Base-by-base conservation (phyloP, 2,113 vertebrate species). In the Gadus macrocephalus region DNA sequence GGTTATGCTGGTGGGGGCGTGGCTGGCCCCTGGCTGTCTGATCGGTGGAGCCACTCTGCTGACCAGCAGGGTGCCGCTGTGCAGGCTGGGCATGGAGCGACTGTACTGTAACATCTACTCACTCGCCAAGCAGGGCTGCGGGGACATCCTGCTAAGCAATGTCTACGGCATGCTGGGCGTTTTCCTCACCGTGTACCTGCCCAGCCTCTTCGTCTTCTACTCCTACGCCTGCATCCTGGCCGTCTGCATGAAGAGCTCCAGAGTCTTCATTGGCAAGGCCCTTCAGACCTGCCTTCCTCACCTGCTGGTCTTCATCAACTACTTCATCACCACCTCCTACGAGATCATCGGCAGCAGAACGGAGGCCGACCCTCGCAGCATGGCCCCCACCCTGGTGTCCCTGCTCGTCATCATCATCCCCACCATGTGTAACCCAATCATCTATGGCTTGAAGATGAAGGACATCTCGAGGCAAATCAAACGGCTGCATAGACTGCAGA, bases 91-190 rank as follows among this genome's bases (percentile, higher is more conserved):
- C 16, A 9, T 71, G 27, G 15, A 22, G 27, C 66, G 74, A 14
- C 2, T 75, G 12, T 71, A 67, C 74, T 76, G 74, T 3, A 35
- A 71, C 64, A 7, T 38, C 2, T 76, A 70, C 64, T 62, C 55
- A 15, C 38, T 75, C 2, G 14, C 62, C 3, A 28, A 6, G 3
- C 27, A 71, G 69, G 62, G 69, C 56, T 71, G 74, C 53, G 49
- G 42, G 15, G 63, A 64, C 16, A 11, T n/a, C 19, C 42, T 27
- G 49, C 42, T 67, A n/a, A 17, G 15, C 27, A 22, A 67, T 1
- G 5, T 25, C 2, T 76, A 76, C 42, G 63, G 68, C 15, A 5
- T 76, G 9, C 1, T 71, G 58, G 16, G 16, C 17, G 6, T 5
- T n/a, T 17, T 19, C 3, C 3, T 59, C 16, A n/a, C 6, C 58